phyloP scores from a whole-genome alignment of 2,888 invertebrate genomes.

The Thera britannica region DNA sequence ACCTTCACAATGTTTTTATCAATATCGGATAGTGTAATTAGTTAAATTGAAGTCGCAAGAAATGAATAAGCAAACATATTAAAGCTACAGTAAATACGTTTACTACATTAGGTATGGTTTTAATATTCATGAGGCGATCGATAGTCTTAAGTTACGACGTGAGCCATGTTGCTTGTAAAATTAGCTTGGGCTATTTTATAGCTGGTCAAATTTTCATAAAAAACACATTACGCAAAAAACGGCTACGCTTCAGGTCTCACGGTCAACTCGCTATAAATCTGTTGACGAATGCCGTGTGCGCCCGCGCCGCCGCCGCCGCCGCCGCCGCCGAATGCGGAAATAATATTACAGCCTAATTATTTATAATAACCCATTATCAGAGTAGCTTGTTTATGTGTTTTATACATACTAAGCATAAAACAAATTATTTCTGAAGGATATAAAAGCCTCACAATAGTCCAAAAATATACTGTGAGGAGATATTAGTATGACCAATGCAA shows the following conservation, averaged over 20 bases:
- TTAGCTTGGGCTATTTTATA: conserved; percentile 72
- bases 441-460: no score
- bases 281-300: conserved; percentile 62
- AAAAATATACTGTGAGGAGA: no score
- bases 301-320: conserved; percentile 35
- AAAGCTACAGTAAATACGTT: conserved; percentile 43
- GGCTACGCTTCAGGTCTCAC: conserved; percentile 79
- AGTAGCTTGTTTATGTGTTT: conserved; percentile 55
- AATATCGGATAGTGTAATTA: conserved; percentile 56
- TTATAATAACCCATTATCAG: conserved; percentile 55
- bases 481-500: no score
- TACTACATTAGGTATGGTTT: conserved; percentile 38
- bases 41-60: conserved; percentile 58
- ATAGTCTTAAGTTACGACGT: conserved; percentile 64
- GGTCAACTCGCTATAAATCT: conserved; percentile 81
- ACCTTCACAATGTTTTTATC: conserved; percentile 48
- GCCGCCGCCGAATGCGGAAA: conserved; percentile 61
- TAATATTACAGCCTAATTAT: conserved; percentile 68
- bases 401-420: not conserved
- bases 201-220: conserved; percentile 77
- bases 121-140: conserved; percentile 66
- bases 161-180: conserved; percentile 66
- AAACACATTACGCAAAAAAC: conserved; percentile 81
- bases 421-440: no score
- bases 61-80: conserved; percentile 58